These are phyloP conservation scores for Isaurus tuberculatus DNA, from an alignment of 92 coral and sea anemone species.

Conservation along the genomic window DNA sequence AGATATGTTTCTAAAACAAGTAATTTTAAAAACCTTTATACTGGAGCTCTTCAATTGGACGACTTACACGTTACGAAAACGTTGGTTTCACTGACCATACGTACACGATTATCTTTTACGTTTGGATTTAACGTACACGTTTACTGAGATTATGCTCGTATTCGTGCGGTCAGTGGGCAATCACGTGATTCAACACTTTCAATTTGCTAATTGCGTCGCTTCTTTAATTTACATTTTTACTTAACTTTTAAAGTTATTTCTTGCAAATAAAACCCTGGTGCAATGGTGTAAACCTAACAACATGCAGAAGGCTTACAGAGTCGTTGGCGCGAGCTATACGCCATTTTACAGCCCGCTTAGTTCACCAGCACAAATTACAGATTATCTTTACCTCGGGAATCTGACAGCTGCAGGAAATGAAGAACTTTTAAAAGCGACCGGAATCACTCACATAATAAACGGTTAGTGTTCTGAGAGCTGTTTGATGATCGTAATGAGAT, in stretches of 20 bases:
- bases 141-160: no score
- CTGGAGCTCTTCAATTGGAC: no score
- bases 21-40: no score
- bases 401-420: constrained; percentile 79
- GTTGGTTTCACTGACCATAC: no score
- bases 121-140: no score
- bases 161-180: no score
- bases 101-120: no score
- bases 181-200: constrained; percentile 8
- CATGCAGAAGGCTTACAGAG: constrained; percentile 43
- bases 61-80: no score
- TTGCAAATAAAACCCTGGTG: neutral
- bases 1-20: no score
- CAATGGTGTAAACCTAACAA: neutral
- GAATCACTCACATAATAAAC: constrained; percentile 83
- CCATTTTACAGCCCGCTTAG: constrained; percentile 68
- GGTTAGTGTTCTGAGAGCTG: constrained; percentile 50
- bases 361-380: constrained; percentile 78
- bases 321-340: constrained; percentile 9
- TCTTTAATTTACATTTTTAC: neutral
- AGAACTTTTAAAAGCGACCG: constrained; percentile 63
- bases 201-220: neutral
- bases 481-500: neutral
- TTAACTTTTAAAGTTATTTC: neutral
- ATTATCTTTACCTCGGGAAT: constrained; percentile 82